Percentiles rank a stretch among this genome's conserved stretches.
Conservation (phyloP, 2,113 vertebrate species). For the human (Homo sapiens) region GRCh38 chr1:18428501-18429000, state of each 20-base stretch:
- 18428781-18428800: not conserved
- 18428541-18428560: not conserved
- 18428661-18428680: not conserved
- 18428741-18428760: not conserved
- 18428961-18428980: not conserved
- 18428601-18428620: not conserved
- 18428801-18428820: not conserved
- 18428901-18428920: not conserved
- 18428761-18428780: not conserved
- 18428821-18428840: not conserved
- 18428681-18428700: not conserved
- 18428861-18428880: not conserved
- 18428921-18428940: not conserved
- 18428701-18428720: not conserved
- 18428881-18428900: not conserved
- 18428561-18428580: not conserved
- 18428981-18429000: not conserved
- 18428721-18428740: not conserved
- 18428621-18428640: not conserved
- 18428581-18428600: not conserved
- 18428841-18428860: not conserved
- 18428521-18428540: not conserved
- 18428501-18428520: not conserved
- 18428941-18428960: not conserved
- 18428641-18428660: not conserved